Percentiles rank a stretch among this genome's conserved stretches.
Evolutionary conservation across 1,140 invertebrate species (phyloP).

Genomic region (Ceratina japonica): DNA sequence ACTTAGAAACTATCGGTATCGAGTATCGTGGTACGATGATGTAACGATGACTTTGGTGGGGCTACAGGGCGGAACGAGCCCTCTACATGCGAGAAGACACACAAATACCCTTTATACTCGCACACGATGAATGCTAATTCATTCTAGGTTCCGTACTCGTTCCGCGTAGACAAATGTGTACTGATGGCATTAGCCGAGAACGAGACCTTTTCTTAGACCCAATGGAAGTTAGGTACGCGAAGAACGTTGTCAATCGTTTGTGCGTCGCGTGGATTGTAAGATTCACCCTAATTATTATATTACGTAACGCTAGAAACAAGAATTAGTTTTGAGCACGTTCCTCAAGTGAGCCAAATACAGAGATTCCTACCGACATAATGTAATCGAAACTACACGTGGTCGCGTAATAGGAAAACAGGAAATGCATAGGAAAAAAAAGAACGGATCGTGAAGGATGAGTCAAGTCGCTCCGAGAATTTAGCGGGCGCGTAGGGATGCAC

Average conservation of each 20-base stretch:
- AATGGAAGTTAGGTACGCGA: not conserved
- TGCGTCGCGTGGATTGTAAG: not conserved
- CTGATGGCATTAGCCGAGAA: slow-evolving; percentile 9
- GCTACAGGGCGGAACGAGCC: slow-evolving; percentile 48
- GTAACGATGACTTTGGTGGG: slow-evolving; percentile 55
- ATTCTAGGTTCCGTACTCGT: slow-evolving; percentile 19
- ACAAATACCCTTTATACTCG: slow-evolving; percentile 53
- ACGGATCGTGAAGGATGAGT: slow-evolving; percentile 21
- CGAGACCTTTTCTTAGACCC: slow-evolving; percentile 8
- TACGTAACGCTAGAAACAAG: too few species aligned
- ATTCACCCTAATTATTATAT: too few species aligned
- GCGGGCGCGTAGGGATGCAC: slow-evolving; percentile 35
- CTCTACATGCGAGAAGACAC: slow-evolving; percentile 39
- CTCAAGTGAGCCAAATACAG: too few species aligned
- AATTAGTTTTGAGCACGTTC: too few species aligned
- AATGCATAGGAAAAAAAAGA: slow-evolving; percentile 6
- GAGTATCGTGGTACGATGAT: slow-evolving; percentile 64
- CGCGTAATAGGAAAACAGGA: slow-evolving; percentile 26
- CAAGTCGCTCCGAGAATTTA: slow-evolving; percentile 26
- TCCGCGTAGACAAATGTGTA: slow-evolving; percentile 28
- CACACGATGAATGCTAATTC: slow-evolving; percentile 53
- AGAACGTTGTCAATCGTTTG: not conserved
- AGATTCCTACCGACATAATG: not conserved
- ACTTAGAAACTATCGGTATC: slow-evolving; percentile 68
- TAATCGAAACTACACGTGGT: slow-evolving; percentile 14